phyloP scores from a whole-genome alignment of 2,797 vertebrate genomes.

The Podarcis siculus region DNA sequence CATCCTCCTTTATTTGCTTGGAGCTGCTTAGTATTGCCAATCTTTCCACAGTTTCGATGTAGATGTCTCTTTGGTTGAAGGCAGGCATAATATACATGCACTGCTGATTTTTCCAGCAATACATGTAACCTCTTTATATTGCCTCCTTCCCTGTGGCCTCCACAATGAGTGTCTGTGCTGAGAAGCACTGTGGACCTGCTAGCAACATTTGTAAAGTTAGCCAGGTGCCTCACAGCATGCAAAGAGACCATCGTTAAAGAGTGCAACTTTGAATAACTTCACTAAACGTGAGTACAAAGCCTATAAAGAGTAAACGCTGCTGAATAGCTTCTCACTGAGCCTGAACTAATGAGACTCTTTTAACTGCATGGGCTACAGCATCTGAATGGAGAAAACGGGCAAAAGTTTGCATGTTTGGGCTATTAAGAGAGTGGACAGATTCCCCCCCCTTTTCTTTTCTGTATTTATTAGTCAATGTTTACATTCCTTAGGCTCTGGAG shows the following conservation, averaged over 20 bases:
- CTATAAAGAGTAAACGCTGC: neutral
- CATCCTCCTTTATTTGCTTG: neutral
- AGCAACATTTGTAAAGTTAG: neutral
- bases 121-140: neutral
- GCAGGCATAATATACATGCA: neutral
- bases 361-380: neutral
- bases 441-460: neutral
- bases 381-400: constrained; percentile 5
- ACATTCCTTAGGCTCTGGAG: neutral
- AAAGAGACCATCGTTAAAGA: neutral
- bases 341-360: constrained; percentile 9
- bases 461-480: constrained; percentile 19
- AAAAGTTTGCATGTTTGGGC: neutral
- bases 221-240: neutral
- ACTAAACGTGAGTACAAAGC: constrained; percentile 1
- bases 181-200: neutral
- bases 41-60: neutral
- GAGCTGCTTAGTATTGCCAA: neutral
- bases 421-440: constrained; percentile 16
- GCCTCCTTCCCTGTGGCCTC: neutral
- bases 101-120: neutral
- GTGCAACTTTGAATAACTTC: neutral
- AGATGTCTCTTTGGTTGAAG: neutral
- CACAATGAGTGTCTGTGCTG: neutral
- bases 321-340: constrained; percentile 16